Evolutionary conservation across 2,113 vertebrate species (phyloP).

Genomic region (Chloropsis cyanopogon): DNA sequence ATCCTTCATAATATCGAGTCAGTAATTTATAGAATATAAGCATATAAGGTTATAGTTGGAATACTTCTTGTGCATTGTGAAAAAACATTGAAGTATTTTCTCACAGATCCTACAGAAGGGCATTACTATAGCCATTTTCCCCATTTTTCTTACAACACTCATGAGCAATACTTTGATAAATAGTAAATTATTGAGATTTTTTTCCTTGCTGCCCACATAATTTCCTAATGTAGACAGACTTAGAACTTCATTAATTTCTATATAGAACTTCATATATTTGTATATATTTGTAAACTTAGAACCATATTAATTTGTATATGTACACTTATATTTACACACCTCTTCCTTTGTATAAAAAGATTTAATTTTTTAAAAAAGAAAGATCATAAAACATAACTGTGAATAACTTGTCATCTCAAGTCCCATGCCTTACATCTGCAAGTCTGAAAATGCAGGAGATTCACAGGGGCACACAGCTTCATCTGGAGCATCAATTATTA

Average conservation of each 20-base stretch:
- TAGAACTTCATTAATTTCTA: not conserved
- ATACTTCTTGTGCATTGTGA: not conserved
- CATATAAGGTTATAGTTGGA: not conserved
- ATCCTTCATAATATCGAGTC: too few relatives aligned
- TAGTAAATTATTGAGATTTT: not conserved
- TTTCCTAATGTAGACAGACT: not conserved
- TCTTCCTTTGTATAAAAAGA: not conserved
- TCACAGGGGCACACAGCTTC: not conserved
- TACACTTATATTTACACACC: not conserved
- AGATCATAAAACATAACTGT: not conserved
- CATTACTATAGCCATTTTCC: not conserved
- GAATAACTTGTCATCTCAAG: not conserved
- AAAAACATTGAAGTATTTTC: not conserved
- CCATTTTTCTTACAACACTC: not conserved
- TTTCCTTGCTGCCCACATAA: not conserved
- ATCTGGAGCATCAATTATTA: not conserved
- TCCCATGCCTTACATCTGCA: not conserved
- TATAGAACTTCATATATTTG: too few relatives aligned
- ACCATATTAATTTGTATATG: not conserved
- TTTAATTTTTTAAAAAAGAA: not conserved
- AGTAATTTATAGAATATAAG: not conserved
- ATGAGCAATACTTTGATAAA: not conserved
- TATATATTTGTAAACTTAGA: too few relatives aligned
- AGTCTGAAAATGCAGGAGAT: not conserved
- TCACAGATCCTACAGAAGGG: not conserved